phyloP scores from a whole-genome alignment of 2,113 vertebrate species.

The Gymnogyps californianus region DNA sequence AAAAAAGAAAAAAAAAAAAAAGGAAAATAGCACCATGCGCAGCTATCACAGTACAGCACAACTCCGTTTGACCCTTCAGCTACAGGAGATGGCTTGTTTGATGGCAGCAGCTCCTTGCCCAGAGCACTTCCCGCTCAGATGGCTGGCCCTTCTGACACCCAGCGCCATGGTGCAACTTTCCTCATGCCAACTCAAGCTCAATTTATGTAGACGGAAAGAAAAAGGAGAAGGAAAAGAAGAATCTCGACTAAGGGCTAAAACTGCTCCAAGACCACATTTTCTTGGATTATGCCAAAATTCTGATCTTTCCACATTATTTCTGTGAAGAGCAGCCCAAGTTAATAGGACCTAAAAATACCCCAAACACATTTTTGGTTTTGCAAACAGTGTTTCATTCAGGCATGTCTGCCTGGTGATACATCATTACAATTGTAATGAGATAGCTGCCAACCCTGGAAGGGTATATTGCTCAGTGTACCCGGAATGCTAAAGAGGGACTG shows the following conservation, averaged over 20 bases:
- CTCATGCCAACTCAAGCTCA: neutral
- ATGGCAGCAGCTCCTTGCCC: neutral
- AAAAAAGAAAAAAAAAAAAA: neutral
- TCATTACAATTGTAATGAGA: neutral
- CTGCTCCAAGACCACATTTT: accelerated
- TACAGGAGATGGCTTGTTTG: neutral
- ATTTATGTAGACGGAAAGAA: neutral
- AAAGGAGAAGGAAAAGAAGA: neutral
- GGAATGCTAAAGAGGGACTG: neutral
- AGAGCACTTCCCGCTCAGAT: neutral
- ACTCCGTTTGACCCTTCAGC: neutral
- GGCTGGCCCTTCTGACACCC: neutral
- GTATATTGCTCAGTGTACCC: neutral
- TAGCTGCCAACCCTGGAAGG: neutral
- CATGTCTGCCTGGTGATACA: neutral
- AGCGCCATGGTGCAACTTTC: accelerated
- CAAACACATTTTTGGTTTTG: slow-evolving; percentile 10
- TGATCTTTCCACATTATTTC: neutral
- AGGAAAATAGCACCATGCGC: neutral
- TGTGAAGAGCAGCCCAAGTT: neutral
- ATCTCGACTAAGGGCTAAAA: neutral
- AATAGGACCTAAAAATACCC: neutral
- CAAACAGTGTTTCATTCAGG: neutral
- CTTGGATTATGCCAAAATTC: neutral
- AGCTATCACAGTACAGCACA: neutral